phyloP scores from a whole-genome alignment of 2,797 vertebrate genomes.

The Liasis olivaceus region DNA sequence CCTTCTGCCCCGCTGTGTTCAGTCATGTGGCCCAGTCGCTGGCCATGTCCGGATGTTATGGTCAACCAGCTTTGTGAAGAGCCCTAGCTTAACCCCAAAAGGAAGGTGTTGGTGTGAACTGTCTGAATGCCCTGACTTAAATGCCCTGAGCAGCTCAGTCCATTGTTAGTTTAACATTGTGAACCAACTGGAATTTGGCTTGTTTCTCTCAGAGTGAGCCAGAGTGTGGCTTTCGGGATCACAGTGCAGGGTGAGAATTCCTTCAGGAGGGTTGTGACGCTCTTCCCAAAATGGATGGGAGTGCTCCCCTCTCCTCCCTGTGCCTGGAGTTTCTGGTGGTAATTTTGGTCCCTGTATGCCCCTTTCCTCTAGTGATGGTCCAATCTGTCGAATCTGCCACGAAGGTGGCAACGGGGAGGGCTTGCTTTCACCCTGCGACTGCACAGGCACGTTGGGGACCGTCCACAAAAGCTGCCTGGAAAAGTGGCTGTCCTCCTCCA shows the following conservation, averaged over 20 bases:
- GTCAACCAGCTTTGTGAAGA: not conserved
- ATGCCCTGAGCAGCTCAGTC: not conserved
- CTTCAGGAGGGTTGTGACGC: not conserved
- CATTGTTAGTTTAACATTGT: not conserved
- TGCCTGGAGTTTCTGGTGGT: not conserved
- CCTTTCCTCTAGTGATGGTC: constrained; percentile 82
- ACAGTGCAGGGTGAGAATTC: not conserved
- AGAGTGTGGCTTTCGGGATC: not conserved
- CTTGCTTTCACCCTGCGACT: constrained; percentile 91
- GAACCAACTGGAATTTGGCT: not conserved
- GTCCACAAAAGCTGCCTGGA: constrained; percentile 97
- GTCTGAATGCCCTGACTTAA: not conserved
- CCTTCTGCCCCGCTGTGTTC: not conserved
- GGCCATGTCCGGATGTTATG: not conserved
- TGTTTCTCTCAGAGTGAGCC: not conserved
- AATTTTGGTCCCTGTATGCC: constrained; percentile 31
- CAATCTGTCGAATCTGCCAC: constrained; percentile 96
- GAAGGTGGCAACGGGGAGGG: constrained; percentile 87
- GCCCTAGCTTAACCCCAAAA: not conserved
- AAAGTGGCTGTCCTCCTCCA: constrained; percentile 95
- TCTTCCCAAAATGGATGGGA: not conserved
- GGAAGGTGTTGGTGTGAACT: not conserved
- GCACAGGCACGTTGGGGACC: constrained; percentile 90
- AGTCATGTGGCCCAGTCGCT: not conserved
- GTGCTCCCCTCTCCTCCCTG: not conserved